phyloP scores from a whole-genome alignment of 1,140 invertebrate species.

The Scylla paramamosain region DNA sequence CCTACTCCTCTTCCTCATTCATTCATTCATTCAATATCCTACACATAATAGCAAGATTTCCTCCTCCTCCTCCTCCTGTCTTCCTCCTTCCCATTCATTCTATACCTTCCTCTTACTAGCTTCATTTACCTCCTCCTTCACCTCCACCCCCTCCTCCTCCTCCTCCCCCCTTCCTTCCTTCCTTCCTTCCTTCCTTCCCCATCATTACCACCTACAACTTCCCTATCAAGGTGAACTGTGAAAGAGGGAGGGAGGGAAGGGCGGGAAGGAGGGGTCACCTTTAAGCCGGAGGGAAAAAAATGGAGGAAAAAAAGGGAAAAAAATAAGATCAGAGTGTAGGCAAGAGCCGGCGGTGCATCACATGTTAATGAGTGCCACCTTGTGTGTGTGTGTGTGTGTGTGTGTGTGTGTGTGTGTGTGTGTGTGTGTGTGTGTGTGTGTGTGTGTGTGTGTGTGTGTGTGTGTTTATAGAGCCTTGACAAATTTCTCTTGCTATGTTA shows the following conservation, averaged over 20 bases:
- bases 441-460: not conserved
- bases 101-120: not conserved
- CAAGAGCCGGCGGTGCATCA: too few relatives aligned
- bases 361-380: not conserved
- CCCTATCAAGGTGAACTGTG: not conserved
- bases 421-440: constrained; percentile 5
- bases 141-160: too few relatives aligned
- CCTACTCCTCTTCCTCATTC: not conserved
- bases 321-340: not conserved
- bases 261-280: not conserved
- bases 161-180: too few relatives aligned
- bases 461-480: not conserved
- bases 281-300: too few relatives aligned
- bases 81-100: not conserved
- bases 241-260: not conserved
- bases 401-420: too few relatives aligned
- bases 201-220: too few relatives aligned
- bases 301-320: not conserved
- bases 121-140: not conserved
- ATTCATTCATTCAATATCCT: too few relatives aligned
- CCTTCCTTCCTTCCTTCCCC: too few relatives aligned
- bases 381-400: not conserved
- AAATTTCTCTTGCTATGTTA: too few relatives aligned
- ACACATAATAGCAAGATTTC: not conserved
- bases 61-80: not conserved